Conservation (phyloP, 2,888 invertebrate genomes). For the Linnaemya tessellans region DNA sequence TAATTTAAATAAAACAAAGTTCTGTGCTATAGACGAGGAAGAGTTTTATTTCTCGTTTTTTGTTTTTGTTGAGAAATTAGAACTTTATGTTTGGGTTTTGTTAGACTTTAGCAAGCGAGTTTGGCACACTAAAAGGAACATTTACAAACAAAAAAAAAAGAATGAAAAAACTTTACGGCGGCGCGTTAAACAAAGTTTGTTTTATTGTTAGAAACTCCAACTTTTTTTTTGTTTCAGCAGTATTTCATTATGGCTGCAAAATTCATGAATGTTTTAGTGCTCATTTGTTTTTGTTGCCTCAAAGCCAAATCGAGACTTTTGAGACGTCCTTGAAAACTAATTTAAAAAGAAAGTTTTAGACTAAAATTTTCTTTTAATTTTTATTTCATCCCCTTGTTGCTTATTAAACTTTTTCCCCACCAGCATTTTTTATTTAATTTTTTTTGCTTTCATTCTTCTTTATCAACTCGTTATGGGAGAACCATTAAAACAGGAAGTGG, state of each 20-base stretch:
- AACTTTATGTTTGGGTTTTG: conserved; percentile 74
- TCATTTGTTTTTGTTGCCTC: conserved; percentile 57
- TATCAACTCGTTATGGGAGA: background rate
- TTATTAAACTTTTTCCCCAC: conserved; percentile 36
- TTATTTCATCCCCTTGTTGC: conserved; percentile 38
- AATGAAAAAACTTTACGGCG: conserved; percentile 67
- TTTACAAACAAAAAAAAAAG: conserved; percentile 8
- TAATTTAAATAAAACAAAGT: conserved; percentile 75
- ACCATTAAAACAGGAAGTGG: conserved; percentile 47
- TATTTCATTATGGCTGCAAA: conserved; percentile 65
- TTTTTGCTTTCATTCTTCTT: background rate
- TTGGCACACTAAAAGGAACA: conserved; percentile 71
- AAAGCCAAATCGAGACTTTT: conserved; percentile 76
- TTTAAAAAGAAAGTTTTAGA: conserved; percentile 75
- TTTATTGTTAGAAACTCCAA: conserved; percentile 74
- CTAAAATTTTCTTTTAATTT: conserved; percentile 65
- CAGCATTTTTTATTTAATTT: conserved; percentile 14
- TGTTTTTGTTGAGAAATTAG: conserved; percentile 66
- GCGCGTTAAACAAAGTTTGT: conserved; percentile 75
- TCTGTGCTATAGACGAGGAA: conserved; percentile 30
- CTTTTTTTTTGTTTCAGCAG: conserved; percentile 74
- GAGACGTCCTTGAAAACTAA: conserved; percentile 82
- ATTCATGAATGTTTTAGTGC: conserved; percentile 58
- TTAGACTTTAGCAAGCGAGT: conserved; percentile 68
- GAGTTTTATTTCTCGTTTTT: background rate